phyloP scores from a whole-genome alignment of 2,888 invertebrate genomes.

The Heliconius ismenius region DNA sequence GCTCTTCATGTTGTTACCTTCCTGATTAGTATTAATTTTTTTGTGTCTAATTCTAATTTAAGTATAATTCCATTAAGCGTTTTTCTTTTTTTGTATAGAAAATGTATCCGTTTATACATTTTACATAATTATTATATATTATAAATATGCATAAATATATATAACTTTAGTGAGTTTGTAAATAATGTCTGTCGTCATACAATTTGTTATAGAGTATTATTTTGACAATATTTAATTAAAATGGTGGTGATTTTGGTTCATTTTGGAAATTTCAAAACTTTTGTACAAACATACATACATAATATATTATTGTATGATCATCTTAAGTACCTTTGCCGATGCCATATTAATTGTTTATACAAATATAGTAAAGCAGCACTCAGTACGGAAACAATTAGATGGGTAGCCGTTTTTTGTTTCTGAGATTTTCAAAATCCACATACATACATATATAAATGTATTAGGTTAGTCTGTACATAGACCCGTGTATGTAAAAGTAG shows the following conservation, averaged over 20 bases:
- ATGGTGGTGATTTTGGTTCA: neutral
- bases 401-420: slow-evolving; percentile 2
- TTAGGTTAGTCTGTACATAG: slow-evolving; percentile 9
- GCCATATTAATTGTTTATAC: slow-evolving; percentile 57
- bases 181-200: slow-evolving; percentile 23
- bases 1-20: slow-evolving; percentile 27
- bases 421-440: slow-evolving; percentile 1
- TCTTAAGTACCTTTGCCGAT: slow-evolving; percentile 59
- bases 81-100: slow-evolving; percentile 20
- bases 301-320: slow-evolving; percentile 51
- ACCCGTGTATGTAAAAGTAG: neutral
- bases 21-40: slow-evolving; percentile 50
- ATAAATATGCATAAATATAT: slow-evolving; percentile 4
- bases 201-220: neutral
- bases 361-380: slow-evolving; percentile 16
- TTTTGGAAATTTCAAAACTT: slow-evolving; percentile 2
- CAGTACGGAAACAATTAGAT: neutral
- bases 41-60: slow-evolving; percentile 39
- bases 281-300: slow-evolving; percentile 39
- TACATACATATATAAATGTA: slow-evolving; percentile 10
- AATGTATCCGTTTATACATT: slow-evolving; percentile 16
- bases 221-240: slow-evolving; percentile 35
- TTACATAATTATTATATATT: slow-evolving; percentile 10
- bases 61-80: slow-evolving; percentile 58
- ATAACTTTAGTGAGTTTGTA: slow-evolving; percentile 10